Evolutionary conservation across 2,113 vertebrate genomes (phyloP).

Genomic region (Odontophorus gujanensis): DNA sequence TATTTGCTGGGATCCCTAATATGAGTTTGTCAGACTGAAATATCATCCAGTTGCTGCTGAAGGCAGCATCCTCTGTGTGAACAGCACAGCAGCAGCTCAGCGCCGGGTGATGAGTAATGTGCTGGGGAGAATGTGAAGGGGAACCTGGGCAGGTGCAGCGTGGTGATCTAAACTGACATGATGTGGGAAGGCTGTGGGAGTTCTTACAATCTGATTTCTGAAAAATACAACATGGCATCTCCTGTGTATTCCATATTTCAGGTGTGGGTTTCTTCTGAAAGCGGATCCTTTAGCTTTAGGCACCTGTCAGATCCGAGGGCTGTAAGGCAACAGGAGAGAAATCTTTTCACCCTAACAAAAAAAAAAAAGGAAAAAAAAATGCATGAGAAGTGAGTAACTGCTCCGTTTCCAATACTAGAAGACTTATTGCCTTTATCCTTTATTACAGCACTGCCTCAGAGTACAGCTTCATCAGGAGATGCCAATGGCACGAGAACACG

Average conservation of each 20-base stretch:
- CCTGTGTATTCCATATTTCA: not conserved
- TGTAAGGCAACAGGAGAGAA: not conserved
- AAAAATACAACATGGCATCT: not conserved
- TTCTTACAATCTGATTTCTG: not conserved
- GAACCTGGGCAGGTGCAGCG: not conserved
- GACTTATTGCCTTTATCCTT: not conserved
- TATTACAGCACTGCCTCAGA: not conserved
- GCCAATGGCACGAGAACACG: accelerated
- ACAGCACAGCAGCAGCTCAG: not conserved
- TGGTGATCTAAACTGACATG: not conserved
- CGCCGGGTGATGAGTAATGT: not conserved
- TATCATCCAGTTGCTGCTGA: accelerated
- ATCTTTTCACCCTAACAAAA: not conserved
- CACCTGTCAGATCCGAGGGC: not conserved
- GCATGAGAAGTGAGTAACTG: not conserved
- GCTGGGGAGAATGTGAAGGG: not conserved
- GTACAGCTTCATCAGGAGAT: not conserved
- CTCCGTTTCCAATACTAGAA: not conserved
- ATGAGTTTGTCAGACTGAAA: not conserved
- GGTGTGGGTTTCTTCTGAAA: not conserved
- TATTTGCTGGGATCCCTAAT: not conserved
- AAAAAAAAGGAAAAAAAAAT: not conserved
- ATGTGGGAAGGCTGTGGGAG: not conserved
- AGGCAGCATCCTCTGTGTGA: not conserved
- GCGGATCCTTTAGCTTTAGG: not conserved